phyloP scores from a whole-genome alignment of 2,888 invertebrate species.

The Caenorhabditis sinica region DNA sequence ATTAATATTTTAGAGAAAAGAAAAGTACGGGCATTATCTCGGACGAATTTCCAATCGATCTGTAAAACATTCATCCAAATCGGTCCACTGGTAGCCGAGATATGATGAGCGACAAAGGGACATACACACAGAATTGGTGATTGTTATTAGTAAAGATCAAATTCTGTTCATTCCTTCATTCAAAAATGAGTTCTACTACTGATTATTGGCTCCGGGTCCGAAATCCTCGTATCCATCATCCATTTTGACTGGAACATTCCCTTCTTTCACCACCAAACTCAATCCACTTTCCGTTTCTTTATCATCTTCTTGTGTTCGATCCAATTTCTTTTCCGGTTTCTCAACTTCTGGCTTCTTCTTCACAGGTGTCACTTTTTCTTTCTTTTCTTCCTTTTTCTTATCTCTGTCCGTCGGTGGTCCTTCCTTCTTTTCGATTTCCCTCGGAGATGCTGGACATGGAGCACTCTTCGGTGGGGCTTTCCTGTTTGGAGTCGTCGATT shows the following conservation, averaged over 20 bases:
- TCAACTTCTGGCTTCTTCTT: slow-evolving; percentile 8
- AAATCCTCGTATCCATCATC: slow-evolving; percentile 57
- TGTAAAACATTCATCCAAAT: too few species aligned
- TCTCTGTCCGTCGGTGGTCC: slow-evolving; percentile 8
- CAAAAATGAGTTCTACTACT: not conserved
- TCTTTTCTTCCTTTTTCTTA: slow-evolving; percentile 27
- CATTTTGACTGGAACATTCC: slow-evolving; percentile 39
- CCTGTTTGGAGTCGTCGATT: not conserved
- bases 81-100: not conserved
- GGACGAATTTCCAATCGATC: too few species aligned
- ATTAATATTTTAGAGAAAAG: too few species aligned
- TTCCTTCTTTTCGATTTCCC: slow-evolving; percentile 1
- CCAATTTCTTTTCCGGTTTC: slow-evolving; percentile 36
- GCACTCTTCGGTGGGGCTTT: not conserved
- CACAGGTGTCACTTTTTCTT: slow-evolving; percentile 11
- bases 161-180: not conserved
- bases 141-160: not conserved
- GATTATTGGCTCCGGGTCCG: slow-evolving; percentile 40
- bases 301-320: slow-evolving; percentile 25
- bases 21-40: too few species aligned
- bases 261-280: slow-evolving; percentile 32
- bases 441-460: slow-evolving; percentile 6
- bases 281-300: slow-evolving; percentile 21
- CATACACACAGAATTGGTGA: too few species aligned
- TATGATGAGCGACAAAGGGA: not conserved